Base-by-base conservation (phyloP, 2,113 vertebrate species). In the Elaphurus davidianus region DNA sequence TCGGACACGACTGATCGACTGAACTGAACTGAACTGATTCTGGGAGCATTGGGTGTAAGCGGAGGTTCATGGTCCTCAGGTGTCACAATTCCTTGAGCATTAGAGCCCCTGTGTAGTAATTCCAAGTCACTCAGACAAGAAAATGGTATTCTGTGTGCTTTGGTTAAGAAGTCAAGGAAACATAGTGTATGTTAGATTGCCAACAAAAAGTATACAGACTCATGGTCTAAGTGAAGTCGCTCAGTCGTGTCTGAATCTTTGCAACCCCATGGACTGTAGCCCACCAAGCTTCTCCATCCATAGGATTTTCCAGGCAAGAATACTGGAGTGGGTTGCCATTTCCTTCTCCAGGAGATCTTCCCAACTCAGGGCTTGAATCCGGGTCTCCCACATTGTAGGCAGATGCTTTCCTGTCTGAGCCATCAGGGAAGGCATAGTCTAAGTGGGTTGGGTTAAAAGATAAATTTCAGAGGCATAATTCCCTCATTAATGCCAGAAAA, bases 61-160 rank as follows among this genome's bases (percentile, higher is more conserved):
- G 1, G 43, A 14, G 47, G 4, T 15, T 28, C 47, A 47, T 12
- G 7, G 25, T n/a, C 19, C 11, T 60, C 59, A 19, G 9, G 0
- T 0, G 6, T 28, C 19, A 7, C 15, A 11, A 2, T 59, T 40
- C 36, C 25, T 15, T 16, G 86, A 78, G 47, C 23, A 0, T 6
- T 7, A 14, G 25, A n/a, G 16, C n/a, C 25, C n/a, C 15, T 28
- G 12, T 21, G 0, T 33, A 6, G 33, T 28, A 5, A 74, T 45
- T 21, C 30, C 45, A 36, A 10, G 76, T 62, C 81, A 33, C 33
- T n/a, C 13, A 14, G 83, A 27, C 50, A 54, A 64, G 67, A 40
- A 59, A 81, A 14, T 8, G 5, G 2, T 16, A 5, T n/a, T 25
- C 40, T 5, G 1, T 3, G 7, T 2, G 16, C 33, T 71, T 27